Evolutionary conservation across 1,140 invertebrate species (phyloP).

Genomic region (Procambarus virginalis): DNA sequence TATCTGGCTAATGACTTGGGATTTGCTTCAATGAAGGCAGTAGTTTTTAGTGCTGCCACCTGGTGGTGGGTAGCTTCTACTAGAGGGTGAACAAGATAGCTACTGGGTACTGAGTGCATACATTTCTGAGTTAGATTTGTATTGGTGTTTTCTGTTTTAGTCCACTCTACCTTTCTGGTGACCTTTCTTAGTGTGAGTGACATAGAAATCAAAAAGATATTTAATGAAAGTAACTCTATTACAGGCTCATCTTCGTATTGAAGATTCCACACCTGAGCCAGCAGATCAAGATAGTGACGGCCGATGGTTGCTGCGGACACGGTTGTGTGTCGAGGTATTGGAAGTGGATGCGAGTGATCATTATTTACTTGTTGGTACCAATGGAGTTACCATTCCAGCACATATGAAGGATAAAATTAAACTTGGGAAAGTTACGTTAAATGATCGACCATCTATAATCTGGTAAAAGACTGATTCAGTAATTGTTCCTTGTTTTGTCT

Average conservation of each 20-base stretch:
- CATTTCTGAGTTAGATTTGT: too few species aligned
- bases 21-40: too few species aligned
- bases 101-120: too few species aligned
- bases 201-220: too few species aligned
- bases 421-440: constrained; percentile 26
- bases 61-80: too few species aligned
- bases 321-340: constrained; percentile 55
- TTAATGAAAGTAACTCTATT: background rate
- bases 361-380: constrained; percentile 47
- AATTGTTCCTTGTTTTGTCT: too few species aligned
- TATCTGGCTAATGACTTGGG: too few species aligned
- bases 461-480: constrained; percentile 7
- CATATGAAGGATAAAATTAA: constrained; percentile 41
- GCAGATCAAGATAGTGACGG: constrained; percentile 22
- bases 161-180: too few species aligned
- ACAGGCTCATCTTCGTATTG: constrained; percentile 52
- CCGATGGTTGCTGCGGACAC: constrained; percentile 20
- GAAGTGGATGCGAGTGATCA: constrained; percentile 50
- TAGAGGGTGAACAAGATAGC: too few species aligned
- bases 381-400: constrained; percentile 33
- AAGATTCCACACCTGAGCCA: constrained; percentile 45
- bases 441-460: constrained; percentile 35
- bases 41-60: too few species aligned
- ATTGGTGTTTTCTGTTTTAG: too few species aligned
- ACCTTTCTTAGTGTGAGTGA: too few species aligned